Evolutionary conservation across 2,797 vertebrate species (phyloP).

Genomic region (Pseudochromis fuscus): DNA sequence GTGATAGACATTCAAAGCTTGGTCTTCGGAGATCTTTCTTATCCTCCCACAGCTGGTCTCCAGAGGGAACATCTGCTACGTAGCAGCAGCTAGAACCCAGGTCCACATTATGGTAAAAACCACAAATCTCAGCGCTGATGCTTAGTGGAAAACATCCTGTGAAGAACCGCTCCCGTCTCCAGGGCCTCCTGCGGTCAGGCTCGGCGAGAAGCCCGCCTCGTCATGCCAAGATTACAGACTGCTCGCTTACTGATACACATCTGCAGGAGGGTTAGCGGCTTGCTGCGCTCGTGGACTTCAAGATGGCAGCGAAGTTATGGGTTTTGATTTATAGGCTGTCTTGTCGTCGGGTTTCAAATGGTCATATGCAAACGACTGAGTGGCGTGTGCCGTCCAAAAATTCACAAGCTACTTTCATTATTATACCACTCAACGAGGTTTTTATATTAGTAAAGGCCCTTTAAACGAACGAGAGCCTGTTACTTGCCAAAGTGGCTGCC

Average conservation of each 20-base stretch:
- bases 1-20: conserved; percentile 36
- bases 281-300: conserved; percentile 25
- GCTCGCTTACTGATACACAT: conserved; percentile 39
- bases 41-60: conserved; percentile 65
- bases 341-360: not conserved
- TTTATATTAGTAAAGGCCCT: conserved; percentile 29
- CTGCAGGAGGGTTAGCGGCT: conserved; percentile 52
- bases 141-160: conserved; percentile 59
- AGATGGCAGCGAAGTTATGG: conserved; percentile 25
- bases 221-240: conserved; percentile 31
- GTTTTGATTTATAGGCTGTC: conserved; percentile 38
- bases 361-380: conserved; percentile 3
- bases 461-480: conserved; percentile 29
- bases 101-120: conserved; percentile 58
- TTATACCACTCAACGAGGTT: conserved; percentile 41
- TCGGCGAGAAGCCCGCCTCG: conserved; percentile 27
- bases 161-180: conserved; percentile 33
- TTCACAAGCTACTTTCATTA: conserved; percentile 31
- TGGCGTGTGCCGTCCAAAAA: not conserved
- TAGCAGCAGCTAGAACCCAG: conserved; percentile 15
- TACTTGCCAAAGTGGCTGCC: conserved; percentile 35
- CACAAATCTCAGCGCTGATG: conserved; percentile 53
- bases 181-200: conserved; percentile 45
- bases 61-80: conserved; percentile 73
- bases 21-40: conserved; percentile 43